Evolutionary conservation across 2,113 vertebrate genomes (phyloP).

Genomic region (Phaetusa simplex): DNA sequence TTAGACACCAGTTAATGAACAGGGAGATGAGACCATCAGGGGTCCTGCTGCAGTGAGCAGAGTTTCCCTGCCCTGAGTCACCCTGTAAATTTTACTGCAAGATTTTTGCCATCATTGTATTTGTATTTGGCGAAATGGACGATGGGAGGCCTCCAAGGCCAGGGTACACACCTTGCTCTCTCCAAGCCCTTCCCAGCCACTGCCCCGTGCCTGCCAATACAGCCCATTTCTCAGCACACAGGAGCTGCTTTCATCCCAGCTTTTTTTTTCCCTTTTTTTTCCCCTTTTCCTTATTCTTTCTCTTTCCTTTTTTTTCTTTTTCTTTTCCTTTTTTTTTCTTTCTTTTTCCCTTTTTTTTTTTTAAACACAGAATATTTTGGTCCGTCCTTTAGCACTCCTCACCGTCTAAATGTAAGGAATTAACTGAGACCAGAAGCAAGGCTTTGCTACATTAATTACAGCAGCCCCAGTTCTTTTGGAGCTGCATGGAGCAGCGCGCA

Average conservation of each 20-base stretch:
- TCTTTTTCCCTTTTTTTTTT: background rate
- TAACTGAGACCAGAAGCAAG: constrained; percentile 69
- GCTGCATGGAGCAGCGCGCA: background rate
- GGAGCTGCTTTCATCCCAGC: constrained; percentile 28
- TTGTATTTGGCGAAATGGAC: background rate
- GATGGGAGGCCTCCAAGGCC: background rate
- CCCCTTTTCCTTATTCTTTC: accelerated
- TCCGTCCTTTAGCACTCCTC: constrained; percentile 39
- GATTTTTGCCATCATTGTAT: background rate
- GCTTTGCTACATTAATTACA: constrained; percentile 73
- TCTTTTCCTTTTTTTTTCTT: background rate
- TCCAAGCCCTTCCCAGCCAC: background rate
- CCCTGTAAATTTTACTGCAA: background rate
- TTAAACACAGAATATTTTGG: constrained; percentile 41
- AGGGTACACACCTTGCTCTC: background rate
- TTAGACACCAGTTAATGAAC: background rate
- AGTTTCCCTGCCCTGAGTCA: background rate
- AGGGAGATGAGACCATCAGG: background rate
- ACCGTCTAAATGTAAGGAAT: constrained; percentile 52
- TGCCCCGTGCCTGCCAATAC: background rate
- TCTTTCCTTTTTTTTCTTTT: background rate
- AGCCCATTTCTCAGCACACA: background rate
- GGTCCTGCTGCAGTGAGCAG: background rate
- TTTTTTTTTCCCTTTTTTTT: background rate
- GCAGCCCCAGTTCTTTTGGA: constrained; percentile 66